Percentiles rank a stretch among this genome's conserved stretches.
These are phyloP conservation scores for Ianthella basta DNA, from an alignment of 37 sponge, comb jelly and placozoan species.

Conservation along the genomic window DNA sequence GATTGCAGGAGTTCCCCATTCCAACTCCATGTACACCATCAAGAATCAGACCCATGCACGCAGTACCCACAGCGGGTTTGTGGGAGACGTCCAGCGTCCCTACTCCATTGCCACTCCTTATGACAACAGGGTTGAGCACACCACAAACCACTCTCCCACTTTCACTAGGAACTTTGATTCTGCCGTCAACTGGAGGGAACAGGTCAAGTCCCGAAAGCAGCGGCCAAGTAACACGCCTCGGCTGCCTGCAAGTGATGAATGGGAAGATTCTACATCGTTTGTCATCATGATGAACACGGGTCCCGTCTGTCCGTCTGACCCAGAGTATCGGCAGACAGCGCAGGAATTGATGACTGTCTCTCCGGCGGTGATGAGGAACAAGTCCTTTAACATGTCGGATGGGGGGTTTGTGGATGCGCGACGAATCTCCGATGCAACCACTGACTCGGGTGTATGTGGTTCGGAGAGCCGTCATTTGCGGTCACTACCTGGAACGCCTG, in stretches of 20 bases:
- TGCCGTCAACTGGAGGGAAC: background rate
- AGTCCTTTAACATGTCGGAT: conserved; percentile 28
- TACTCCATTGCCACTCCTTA: conserved; percentile 25
- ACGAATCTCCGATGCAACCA: conserved; percentile 52
- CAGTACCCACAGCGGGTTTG: background rate
- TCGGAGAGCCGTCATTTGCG: conserved; percentile 42
- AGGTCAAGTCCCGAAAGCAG: conserved; percentile 6
- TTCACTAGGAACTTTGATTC: background rate
- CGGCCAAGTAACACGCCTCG: background rate
- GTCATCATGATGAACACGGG: conserved; percentile 35
- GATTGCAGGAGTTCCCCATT: conserved; percentile 4
- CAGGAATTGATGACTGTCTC: conserved; percentile 78
- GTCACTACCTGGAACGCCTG: conserved; percentile 59
- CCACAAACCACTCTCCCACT: background rate
- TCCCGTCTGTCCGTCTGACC: conserved; percentile 72
- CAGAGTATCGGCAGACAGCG: conserved; percentile 70
- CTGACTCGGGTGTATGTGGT: conserved; percentile 52
- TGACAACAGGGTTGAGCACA: background rate
- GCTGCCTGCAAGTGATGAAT: conserved; percentile 15
- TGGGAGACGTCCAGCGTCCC: background rate
- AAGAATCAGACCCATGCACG: background rate
- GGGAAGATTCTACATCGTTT: conserved; percentile 68
- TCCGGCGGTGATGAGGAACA: conserved; percentile 47
- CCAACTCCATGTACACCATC: conserved; percentile 18
- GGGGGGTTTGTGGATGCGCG: conserved; percentile 11